Percentiles rank a stretch among this genome's conserved stretches.
Conservation (phyloP, 2,797 vertebrate species). For the Meriones psammophilus region DNA sequence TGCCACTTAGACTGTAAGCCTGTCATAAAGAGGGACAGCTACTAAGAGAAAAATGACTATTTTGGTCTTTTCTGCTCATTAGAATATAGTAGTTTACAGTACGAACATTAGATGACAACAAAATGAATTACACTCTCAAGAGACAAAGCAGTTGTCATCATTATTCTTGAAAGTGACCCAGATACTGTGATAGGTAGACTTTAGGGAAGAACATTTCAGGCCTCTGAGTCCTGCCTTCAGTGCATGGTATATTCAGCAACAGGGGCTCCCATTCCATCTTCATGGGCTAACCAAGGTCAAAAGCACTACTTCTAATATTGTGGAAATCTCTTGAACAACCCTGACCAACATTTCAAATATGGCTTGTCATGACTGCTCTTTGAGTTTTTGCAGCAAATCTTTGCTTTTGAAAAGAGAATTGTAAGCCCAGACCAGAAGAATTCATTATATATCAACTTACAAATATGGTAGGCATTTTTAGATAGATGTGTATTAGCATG, state of each 20-base stretch:
- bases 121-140: not conserved
- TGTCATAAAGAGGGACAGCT: not conserved
- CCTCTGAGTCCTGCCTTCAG: not conserved
- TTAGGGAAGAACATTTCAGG: not conserved
- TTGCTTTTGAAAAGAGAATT: not conserved
- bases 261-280: not conserved
- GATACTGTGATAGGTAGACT: not conserved
- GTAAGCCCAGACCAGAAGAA: no score
- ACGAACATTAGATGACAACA: not conserved
- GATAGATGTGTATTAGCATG: not conserved
- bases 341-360: not conserved
- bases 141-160: not conserved
- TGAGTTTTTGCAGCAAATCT: not conserved
- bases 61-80: not conserved
- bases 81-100: not conserved
- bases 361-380: not conserved
- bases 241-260: not conserved
- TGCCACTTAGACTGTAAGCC: not conserved
- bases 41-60: not conserved
- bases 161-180: not conserved
- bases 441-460: not conserved
- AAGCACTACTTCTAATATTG: not conserved
- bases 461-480: not conserved
- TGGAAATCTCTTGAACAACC: not conserved
- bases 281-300: not conserved